Evolutionary conservation across 2,888 invertebrate species (phyloP).

Genomic region (Clitarchus hookeri): DNA sequence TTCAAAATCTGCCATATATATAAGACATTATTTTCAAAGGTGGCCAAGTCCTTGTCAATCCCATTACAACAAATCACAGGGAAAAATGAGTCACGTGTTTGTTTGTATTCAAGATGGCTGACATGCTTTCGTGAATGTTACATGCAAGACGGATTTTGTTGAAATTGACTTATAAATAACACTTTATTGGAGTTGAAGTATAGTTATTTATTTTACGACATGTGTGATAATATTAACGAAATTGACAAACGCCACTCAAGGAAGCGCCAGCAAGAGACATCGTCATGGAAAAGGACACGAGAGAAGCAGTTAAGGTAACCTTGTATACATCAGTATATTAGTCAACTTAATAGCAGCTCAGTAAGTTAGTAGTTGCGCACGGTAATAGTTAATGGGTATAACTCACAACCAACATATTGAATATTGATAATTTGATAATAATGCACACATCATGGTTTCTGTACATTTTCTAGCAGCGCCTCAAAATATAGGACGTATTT

Average conservation of each 20-base stretch:
- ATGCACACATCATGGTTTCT: not conserved
- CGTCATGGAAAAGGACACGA: not conserved
- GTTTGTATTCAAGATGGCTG: not conserved
- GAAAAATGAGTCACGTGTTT: not conserved
- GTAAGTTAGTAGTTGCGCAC: not conserved
- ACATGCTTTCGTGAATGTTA: not conserved
- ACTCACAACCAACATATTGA: not conserved
- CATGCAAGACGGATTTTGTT: not conserved
- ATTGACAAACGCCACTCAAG: not conserved
- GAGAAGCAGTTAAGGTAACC: not conserved
- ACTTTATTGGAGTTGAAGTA: not conserved
- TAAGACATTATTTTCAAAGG: not conserved
- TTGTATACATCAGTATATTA: not conserved
- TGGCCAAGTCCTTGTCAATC: not conserved
- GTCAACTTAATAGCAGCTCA: not conserved
- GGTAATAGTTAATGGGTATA: not conserved
- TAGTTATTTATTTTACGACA: not conserved
- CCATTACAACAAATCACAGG: not conserved
- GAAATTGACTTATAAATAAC: not conserved
- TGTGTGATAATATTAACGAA: not conserved
- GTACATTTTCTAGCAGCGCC: not conserved
- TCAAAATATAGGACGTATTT: not conserved
- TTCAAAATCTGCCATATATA: not conserved
- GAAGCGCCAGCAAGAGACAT: not conserved
- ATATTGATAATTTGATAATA: not conserved